Conservation (phyloP, 2,888 invertebrate species). For the Octonoba sinensis region DNA sequence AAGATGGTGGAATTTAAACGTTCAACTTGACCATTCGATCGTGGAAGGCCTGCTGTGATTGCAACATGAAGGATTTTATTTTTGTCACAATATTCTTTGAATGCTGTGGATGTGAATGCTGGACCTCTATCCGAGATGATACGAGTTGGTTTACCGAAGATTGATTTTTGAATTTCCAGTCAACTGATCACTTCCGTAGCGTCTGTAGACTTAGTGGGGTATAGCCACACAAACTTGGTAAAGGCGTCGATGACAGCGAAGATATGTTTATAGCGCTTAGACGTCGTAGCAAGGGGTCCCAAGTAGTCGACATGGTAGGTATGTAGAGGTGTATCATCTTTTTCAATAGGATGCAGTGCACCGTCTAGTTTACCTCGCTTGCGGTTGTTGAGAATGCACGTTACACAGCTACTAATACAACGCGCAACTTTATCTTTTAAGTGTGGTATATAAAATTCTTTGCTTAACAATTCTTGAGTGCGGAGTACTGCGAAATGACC, state of each 20-base stretch:
- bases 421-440: not conserved
- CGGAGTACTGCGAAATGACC: not conserved
- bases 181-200: conserved; percentile 4
- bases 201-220: conserved; percentile 9
- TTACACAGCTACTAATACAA: not conserved
- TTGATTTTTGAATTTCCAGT: not conserved
- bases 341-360: not conserved
- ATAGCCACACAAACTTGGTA: not conserved
- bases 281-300: not conserved
- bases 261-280: not conserved
- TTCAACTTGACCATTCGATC: conserved; percentile 14
- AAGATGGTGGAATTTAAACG: conserved; percentile 1
- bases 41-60: too few species aligned
- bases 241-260: not conserved
- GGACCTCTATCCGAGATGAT: conserved; percentile 8
- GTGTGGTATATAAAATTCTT: not conserved
- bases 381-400: not conserved
- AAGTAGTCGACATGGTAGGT: not conserved
- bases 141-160: not conserved
- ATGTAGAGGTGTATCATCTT: not conserved
- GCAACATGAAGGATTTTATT: too few species aligned
- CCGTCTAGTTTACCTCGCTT: not conserved
- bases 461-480: not conserved
- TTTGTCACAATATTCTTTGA: too few species aligned
- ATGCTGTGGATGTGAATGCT: conserved; percentile 9